Evolutionary conservation across 2,888 invertebrate species (phyloP).

Genomic region (Euproctis similis): DNA sequence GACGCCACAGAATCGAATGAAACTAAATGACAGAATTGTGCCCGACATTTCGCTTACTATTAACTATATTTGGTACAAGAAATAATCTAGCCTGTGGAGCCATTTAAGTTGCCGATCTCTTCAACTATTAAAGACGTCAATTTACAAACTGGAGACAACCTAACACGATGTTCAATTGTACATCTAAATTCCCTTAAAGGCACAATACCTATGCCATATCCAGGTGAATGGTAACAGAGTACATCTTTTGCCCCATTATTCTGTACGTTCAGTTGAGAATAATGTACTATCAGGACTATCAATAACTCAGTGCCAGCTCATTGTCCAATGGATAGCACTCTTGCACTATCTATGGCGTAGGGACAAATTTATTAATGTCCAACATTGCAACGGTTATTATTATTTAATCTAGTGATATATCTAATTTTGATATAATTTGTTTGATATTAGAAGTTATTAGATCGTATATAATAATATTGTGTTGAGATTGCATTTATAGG

Average conservation of each 20-base stretch:
- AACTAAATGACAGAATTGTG: too few species aligned
- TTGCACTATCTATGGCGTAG: slow-evolving; percentile 63
- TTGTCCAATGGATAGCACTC: slow-evolving; percentile 66
- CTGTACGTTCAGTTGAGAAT: slow-evolving; percentile 61
- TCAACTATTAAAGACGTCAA: too few species aligned
- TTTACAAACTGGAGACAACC: too few species aligned
- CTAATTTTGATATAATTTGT: slow-evolving; percentile 53
- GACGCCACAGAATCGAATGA: too few species aligned
- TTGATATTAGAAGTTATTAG: too few species aligned
- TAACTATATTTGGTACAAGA: too few species aligned
- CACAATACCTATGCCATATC: slow-evolving; percentile 38
- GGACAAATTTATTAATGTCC: slow-evolving; percentile 73
- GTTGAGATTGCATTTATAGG: slow-evolving; percentile 2
- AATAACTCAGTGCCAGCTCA: slow-evolving; percentile 65
- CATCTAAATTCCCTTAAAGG: slow-evolving; percentile 18
- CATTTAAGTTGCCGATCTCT: too few species aligned
- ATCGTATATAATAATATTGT: too few species aligned
- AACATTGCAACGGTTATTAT: slow-evolving; percentile 56
- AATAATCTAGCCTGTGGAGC: too few species aligned
- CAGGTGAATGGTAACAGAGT: slow-evolving; percentile 32
- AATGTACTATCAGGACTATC: slow-evolving; percentile 62
- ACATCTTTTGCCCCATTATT: slow-evolving; percentile 51
- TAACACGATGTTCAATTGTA: slow-evolving; percentile 10
- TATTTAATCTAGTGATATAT: slow-evolving; percentile 47
- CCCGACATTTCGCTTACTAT: too few species aligned